Evolutionary conservation across 1,140 invertebrate species (phyloP).

Genomic region (Bombus superbus): DNA sequence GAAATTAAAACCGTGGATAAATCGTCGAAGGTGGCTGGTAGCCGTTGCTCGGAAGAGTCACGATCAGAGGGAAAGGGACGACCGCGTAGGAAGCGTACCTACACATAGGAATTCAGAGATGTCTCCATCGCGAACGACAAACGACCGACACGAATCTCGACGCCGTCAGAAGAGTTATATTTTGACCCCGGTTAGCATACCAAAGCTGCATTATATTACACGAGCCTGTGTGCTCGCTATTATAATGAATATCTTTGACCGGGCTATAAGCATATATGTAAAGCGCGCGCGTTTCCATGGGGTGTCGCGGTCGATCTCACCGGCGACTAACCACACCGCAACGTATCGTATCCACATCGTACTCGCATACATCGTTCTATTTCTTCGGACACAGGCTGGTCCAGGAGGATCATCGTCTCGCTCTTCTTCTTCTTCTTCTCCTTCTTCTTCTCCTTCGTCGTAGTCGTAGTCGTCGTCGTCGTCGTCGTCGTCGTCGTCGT

Average conservation of each 20-base stretch:
- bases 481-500: neutral
- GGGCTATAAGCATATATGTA: conserved; percentile 73
- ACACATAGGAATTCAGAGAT: conserved; percentile 57
- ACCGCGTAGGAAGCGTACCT: conserved; percentile 41
- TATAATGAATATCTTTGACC: conserved; percentile 72
- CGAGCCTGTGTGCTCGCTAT: conserved; percentile 66
- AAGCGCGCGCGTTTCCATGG: conserved; percentile 63
- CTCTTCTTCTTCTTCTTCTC: neutral
- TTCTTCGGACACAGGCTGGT: neutral
- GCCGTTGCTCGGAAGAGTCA: neutral
- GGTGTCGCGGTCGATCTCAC: conserved; percentile 53
- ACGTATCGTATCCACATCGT: neutral
- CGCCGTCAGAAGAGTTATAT: conserved; percentile 70
- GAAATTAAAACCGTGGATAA: too few species aligned
- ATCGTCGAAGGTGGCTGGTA: too few species aligned
- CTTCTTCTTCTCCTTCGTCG: neutral
- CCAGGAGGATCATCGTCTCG: neutral
- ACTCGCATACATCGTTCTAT: neutral
- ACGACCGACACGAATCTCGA: conserved; percentile 60
- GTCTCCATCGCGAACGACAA: conserved; percentile 59
- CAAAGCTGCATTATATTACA: conserved; percentile 77
- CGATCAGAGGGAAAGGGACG: neutral
- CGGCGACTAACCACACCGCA: conserved; percentile 9
- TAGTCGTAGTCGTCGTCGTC: neutral
- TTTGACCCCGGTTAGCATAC: conserved; percentile 81